A percentile compares a stretch with the other conserved stretches of the same genome.
Conservation (phyloP, 1,140 invertebrate genomes). For the Hermatobates lingyangjiaoensis region DNA sequence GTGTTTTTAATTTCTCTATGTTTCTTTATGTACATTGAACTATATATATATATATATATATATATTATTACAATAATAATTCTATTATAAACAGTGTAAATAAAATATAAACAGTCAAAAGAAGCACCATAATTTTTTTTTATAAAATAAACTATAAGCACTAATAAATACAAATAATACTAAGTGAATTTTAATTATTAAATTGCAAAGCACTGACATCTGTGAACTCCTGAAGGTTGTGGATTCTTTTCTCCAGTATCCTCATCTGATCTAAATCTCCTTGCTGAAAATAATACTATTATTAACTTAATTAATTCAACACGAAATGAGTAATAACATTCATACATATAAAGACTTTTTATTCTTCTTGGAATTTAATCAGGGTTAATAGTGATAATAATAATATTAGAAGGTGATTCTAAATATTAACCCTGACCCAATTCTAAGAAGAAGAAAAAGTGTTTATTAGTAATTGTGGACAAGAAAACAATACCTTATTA, state of each 20-base stretch:
- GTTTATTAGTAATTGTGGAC: no score
- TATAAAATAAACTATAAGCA: background rate
- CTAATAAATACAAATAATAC: background rate
- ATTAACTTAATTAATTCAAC: background rate
- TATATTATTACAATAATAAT: background rate
- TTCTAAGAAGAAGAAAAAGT: no score
- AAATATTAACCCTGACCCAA: no score
- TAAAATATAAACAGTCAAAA: background rate
- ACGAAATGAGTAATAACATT: background rate
- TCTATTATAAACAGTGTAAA: background rate
- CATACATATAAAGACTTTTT: background rate
- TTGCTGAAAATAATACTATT: background rate
- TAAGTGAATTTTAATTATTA: background rate
- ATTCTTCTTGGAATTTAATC: no score
- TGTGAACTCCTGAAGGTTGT: slow-evolving; percentile 9
- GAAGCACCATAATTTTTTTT: background rate
- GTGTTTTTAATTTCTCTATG: no score
- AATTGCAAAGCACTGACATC: slow-evolving; percentile 2
- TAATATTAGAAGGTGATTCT: no score
- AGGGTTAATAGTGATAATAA: no score
- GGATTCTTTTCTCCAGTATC: slow-evolving; percentile 4
- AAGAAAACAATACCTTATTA: no score
- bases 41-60: no score
- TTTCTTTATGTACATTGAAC: no score
- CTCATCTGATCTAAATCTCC: slow-evolving; percentile 8